Base-by-base conservation (phyloP, 2,888 invertebrate genomes). In the Odontocolon sp. region DNA sequence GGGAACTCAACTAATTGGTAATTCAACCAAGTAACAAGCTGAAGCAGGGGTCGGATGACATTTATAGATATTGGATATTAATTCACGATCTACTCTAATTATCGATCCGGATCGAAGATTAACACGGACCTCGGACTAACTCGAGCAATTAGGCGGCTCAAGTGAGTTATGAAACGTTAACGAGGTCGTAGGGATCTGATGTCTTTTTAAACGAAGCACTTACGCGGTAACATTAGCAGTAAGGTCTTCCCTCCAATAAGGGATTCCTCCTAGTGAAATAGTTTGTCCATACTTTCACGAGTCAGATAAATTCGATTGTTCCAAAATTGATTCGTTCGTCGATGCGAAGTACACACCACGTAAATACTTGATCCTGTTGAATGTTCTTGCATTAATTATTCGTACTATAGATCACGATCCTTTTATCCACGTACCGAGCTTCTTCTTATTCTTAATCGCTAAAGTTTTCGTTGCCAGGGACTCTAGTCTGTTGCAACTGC, bases 51-150 rank as follows among this genome's bases (percentile, higher is more conserved):
- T n/a, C n/a, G 42, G 54, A 54, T 61, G 56, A 63, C 67, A 26
- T 42, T 50, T 50, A 63, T 23, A 50, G 28, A 50, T 47, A 74
- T 47, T 28, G 56, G 63, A 21, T 54, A 71, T 76, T 61, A 14
- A 31, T n/a, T 18, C 67, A 21, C 45, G 77, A 66, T 81, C 78
- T 74, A 75, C 80, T 50, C 31, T 47, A 59, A 79, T 81, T 79
- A 81, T 77, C 77, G 64, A 16, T 6, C 47, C 45, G 23, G 79
- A 84, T 84, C 82, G 81, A 69, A 81, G 68, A 81, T 83, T 80
- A 80, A 70, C 78, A 50, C 69, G 50, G 36, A 23, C 40, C 28
- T 28, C 26, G 52, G 36, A 16, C 50, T 71, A 66, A 52, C 63
- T 16, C 28, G 28, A 26, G 56, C 56, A 68, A 77, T 71, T 63